Evolutionary conservation across 2,888 invertebrate species (phyloP).

Genomic region (Leptopterna dolabrata): DNA sequence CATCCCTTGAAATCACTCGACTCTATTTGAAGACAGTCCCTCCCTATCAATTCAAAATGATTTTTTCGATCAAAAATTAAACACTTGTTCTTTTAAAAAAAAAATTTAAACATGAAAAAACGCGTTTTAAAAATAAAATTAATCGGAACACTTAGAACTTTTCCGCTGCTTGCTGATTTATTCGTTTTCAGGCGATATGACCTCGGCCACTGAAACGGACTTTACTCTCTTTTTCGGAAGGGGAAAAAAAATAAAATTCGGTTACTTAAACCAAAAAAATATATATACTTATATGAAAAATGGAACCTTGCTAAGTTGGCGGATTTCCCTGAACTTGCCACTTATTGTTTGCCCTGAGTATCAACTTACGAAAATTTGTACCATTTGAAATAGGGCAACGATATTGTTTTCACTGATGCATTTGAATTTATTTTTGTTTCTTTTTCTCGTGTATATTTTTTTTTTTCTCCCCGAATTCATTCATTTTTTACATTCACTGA

Average conservation of each 20-base stretch:
- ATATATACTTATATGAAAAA: neutral
- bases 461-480: neutral
- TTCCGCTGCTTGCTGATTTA: slow-evolving; percentile 60
- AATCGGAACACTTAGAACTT: slow-evolving; percentile 56
- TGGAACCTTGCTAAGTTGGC: neutral
- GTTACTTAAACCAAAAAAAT: neutral
- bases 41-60: too few species aligned
- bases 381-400: slow-evolving; percentile 14
- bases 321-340: neutral
- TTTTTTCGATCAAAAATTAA: too few species aligned
- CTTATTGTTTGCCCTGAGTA: neutral
- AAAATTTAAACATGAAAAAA: neutral
- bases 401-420: neutral
- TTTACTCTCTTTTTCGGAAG: slow-evolving; percentile 1
- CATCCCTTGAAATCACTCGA: too few species aligned
- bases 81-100: too few species aligned
- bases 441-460: neutral
- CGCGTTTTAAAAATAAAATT: neutral
- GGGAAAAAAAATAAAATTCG: slow-evolving; percentile 20
- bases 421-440: neutral
- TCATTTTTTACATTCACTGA: too few species aligned
- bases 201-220: slow-evolving; percentile 51
- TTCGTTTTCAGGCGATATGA: slow-evolving; percentile 50
- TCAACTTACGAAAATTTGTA: neutral
- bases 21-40: too few species aligned